Evolutionary conservation across 2,797 vertebrate species (phyloP), one percentile per base, ranked within the genome.

Genomic region (Sibirionetta formosa): DNA sequence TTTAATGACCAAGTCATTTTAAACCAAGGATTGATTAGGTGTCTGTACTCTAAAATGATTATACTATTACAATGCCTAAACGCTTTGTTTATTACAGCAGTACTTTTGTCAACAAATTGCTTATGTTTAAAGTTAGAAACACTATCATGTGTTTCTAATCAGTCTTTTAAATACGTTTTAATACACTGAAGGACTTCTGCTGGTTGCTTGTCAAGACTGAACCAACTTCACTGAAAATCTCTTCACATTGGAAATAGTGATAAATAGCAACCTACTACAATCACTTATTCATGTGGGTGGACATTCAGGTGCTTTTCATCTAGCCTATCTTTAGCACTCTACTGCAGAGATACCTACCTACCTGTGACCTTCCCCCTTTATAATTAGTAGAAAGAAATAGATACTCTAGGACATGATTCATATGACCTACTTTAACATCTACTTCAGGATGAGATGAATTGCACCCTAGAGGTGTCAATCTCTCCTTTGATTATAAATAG

Each of bases 341-440:
- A 66, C 58, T 82, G 44, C 89, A 85, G 78, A 82, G 60, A 60
- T 33, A 72, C 20, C 63, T 84, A 76, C 20, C 63, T 84, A 29
- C 36, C 38, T 53, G 35, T 50, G 79, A 82, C 89, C 82, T 90
- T 68, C 35, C 68, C 23, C 40, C 38, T 70, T 48, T 44, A 11
- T 10, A 87, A 87, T 93, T 83, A 89, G 26, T 44, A 68, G 84
- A 87, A 95, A 92, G 79, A 85, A 88, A 80, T 20, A 89, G 82
- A 73, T 50, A 71, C 23, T 64, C 16, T 17, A 66, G 64, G 75
- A 57, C 64, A 71, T 89, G 93, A 93, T 86, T 94, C 87, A 81
- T 83, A 40, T 24, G 79, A 90, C 93, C 93, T 86, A 94, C 82
- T 96, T 95, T 71, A 89, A 75, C 24, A 71, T 16, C 71, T 85